Base-by-base conservation (phyloP, 2,797 vertebrate species). In the Gambusia yucatana region DNA sequence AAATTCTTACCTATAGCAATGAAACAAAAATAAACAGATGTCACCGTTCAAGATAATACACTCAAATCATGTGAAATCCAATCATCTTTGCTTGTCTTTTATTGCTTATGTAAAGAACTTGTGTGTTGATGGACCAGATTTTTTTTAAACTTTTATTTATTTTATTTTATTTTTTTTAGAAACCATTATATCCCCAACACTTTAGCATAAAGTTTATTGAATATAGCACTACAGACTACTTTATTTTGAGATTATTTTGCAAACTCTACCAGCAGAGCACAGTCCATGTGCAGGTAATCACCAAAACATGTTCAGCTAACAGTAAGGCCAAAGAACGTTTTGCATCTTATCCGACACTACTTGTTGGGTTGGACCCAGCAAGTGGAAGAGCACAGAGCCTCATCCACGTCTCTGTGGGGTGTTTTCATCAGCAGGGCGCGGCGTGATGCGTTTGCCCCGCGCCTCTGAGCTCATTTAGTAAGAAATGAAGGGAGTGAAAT, bases 261-360 rank as follows among this genome's bases (percentile, higher is more conserved):
- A 63, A 73, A 78, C 70, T 43, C 22, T 44, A 39, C 73, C 30
- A 76, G 43, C 74, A 44, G n/a, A 70, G 63, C 41, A 55, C 36
- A 55, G 72, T 36, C 6, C 20, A 48, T 75, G 81, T 63, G n/a
- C 77, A 80, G 71, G 84, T 80, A 76, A 55, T 80, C 67, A 73
- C 77, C 25, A 74, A 82, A 89, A 87, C 77, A 74, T 84, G 69
- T 78, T 4, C 80, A 78, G 79, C 61, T 44, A 44, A 55, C 63
- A 22, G 46, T 57, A 22, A 22, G 72, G 79, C 72, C 73, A 73
- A 82, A 82, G 61, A 50, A 8, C 46, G 43, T 52, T 55, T 74
- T 69, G 22, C 55, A 73, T 71, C 67, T 74, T 67, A 28, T 74
- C 67, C 41, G 16, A 28, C 43, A 22, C 4, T 28, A 14, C 28